Base-by-base conservation (phyloP, 2,888 invertebrate species). In the Drosophila suboccidentalis region DNA sequence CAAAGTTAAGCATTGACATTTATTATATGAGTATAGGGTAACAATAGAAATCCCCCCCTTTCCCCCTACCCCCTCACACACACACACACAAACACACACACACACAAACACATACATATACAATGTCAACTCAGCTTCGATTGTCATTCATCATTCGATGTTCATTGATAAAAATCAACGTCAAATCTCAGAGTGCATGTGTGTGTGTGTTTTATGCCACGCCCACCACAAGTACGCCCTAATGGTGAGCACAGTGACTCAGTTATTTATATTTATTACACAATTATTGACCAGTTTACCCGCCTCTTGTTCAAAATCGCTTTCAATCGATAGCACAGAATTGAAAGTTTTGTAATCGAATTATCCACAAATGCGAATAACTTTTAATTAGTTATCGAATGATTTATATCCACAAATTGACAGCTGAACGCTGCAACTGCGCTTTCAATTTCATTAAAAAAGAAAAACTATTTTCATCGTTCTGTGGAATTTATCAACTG, bases 301-400 rank as follows among this genome's bases (percentile, higher is more conserved):
- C 6, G 26, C 0, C 10, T 11, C 55, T 49, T 17, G 34, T 34
- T 58, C 46, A 49, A 49, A 26, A 32, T 43, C 10, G 15, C 8
- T 36, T 49, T 32, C 29, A 73, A 76, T 67, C 68, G 68, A 80
- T 73, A 32, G 22, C 54, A 38, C 15, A 19, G 46, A 43, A 50
- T 38, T 46, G 8, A 59, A 80, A 61, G 68, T 84, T 82, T 36
- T 11, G 6, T 38, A 68, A 68, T 66, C 53, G 50, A 75, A 78
- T 80, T 70, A 71, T 72, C 44, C 60, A 53, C 60, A 38, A 22
- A 44, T 46, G 39, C n/a, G 32, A 58, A 69, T 71, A 80, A 83
- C 68, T 88, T 86, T 88, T 88, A 84, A 84, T 88, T 84, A 80
- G 75, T 80, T 80, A 78, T n/a, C 49, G 50, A 61, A 75, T 79